Base-by-base conservation (phyloP, 2,113 vertebrate species). In the Rhinichthys klamathensis region DNA sequence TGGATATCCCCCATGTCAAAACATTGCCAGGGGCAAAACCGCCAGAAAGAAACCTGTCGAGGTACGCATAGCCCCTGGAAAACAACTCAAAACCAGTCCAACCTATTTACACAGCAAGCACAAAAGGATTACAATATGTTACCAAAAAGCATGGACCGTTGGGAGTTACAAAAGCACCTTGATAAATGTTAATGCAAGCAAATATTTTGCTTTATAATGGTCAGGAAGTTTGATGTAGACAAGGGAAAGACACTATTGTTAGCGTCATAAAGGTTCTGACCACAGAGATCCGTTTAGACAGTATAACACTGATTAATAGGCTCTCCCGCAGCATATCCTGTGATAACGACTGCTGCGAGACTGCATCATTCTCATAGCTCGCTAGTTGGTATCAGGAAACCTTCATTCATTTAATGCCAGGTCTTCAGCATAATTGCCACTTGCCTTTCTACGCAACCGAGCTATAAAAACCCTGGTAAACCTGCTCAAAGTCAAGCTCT, bases 401-500 rank as follows among this genome's bases (percentile, higher is more conserved):
- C 46, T 30, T 27, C 73, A 76, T 76, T 54, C 46, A 51, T 79
- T 82, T 38, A 46, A 83, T 46, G 82, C 76, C 73, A 83, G 92
- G 80, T 65, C 89, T 86, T 88, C 84, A 84, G 89, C 87, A 91
- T 90, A 93, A 92, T 91, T 87, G 79, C 91, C 93, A 93, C 90
- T 92, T 93, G 93, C 81, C 77, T 38, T 88, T 85, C 81, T 81
- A 90, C 86, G 85, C 90, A 83, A 13, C 41, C 3, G 38, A 79
- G 25, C 3, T 23, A 18, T 15, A 72, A 87, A 82, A 74, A 35
- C 51, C 32, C 11, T 75, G 6, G 27, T 69, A 69, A 58, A 41
- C 46, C 73, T 73, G 21, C 63, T 70, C 63, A 30, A 77, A 65
- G 58, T 86, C 21, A 23, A 56, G 73, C 25, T 27, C 30, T 4